Conservation (phyloP, 2,888 invertebrate species). For the Dasypolia templi region DNA sequence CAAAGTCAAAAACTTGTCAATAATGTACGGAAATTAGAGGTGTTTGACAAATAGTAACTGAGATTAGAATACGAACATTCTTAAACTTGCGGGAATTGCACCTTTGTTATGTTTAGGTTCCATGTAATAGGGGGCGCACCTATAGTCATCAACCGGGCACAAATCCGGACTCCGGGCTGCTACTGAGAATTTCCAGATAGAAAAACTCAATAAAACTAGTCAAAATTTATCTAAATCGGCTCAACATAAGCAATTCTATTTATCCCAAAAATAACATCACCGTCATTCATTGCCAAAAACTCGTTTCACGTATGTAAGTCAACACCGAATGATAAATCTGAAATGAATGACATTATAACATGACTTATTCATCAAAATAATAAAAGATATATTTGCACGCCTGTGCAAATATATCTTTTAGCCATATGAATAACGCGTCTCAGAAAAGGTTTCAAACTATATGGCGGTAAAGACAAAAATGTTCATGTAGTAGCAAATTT, state of each 20-base stretch:
- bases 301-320: conserved; percentile 62
- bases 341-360: conserved; percentile 66
- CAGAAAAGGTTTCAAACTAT: conserved; percentile 33
- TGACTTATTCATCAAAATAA: conserved; percentile 72
- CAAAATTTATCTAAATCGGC: conserved; percentile 1
- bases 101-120: not conserved
- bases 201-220: not conserved
- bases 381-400: conserved; percentile 69
- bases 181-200: not conserved
- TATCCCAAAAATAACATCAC: conserved; percentile 39
- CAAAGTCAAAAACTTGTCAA: too few species aligned
- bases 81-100: too few species aligned
- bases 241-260: conserved; percentile 21
- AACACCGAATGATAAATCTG: conserved; percentile 66
- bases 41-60: too few species aligned
- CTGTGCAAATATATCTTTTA: too few species aligned
- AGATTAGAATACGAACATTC: too few species aligned
- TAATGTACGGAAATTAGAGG: too few species aligned
- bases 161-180: not conserved
- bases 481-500: conserved; percentile 56
- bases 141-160: not conserved
- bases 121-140: not conserved
- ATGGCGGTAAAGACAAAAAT: conserved; percentile 9
- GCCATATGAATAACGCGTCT: conserved; percentile 47
- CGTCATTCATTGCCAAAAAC: conserved; percentile 56